Evolutionary conservation across 2,888 invertebrate species (phyloP), one percentile per base, ranked within the genome.

Genomic region (Conops quadrifasciatus): DNA sequence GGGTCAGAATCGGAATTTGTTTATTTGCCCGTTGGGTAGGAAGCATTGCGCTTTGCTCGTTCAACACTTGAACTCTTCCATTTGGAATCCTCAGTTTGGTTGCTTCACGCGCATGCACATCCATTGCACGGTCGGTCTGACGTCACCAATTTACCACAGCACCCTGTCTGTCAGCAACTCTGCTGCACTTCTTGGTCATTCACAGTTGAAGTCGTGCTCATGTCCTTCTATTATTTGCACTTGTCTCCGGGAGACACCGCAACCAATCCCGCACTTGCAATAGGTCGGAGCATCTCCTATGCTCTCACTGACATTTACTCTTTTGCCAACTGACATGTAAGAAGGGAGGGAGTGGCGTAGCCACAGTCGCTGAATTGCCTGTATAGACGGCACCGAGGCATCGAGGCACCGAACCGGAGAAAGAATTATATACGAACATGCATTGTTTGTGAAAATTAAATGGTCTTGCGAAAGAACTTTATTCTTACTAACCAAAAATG

Each of bases 161-260:
- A 15, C 21, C 60, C 26, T 16, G 15, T 24, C 15, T 62, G 19
- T 24, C 15, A 21, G n/a, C 28, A 36, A 26, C 7, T 13, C 19
- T 45, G 21, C 7, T 47, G 26, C 43, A 43, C 26, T 30, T 4
- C 21, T 43, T 67, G 43, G 45, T 30, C 19, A 67, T 66, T 59
- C 30, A 30, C 67, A 68, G 59, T 45, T 71, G 64, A 59, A 67
- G 56, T 59, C 67, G 24, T n/a, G 47, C 51, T 58, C 56, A 64
- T 68, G 59, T 72, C 63, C 51, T 70, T 63, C n/a, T 53, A 24
- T 66, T 72, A 49, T 71, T 67, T 67, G 67, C 67, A 45, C 28
- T 63, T 63, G 53, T 47, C 59, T 51, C 36, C 15, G 11, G 36
- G 43, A 45, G 21, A 21, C n/a, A 49, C 15, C 63, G 24, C 56